Conservation (phyloP, 2,888 invertebrate genomes). For the Prosopocoilus inquinatus region DNA sequence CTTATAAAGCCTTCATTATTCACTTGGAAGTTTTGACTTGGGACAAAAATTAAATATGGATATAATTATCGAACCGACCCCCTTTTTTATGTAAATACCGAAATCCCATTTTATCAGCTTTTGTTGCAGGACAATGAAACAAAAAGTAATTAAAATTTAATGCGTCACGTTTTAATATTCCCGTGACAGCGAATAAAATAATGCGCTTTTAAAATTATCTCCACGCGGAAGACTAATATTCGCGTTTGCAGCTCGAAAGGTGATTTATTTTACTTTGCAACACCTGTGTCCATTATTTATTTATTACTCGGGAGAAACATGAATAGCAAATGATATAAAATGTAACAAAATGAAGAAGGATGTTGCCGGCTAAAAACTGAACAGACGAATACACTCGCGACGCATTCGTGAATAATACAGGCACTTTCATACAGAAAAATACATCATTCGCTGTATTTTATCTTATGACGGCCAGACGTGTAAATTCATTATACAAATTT, state of each 20-base stretch:
- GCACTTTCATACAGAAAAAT: background rate
- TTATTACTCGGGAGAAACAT: background rate
- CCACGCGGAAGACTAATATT: background rate
- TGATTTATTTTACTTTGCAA: conserved; percentile 3
- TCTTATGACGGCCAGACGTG: background rate
- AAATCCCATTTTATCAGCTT: too few species aligned
- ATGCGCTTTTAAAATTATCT: conserved; percentile 2
- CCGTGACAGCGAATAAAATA: background rate
- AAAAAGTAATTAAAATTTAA: too few species aligned
- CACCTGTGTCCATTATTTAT: conserved; percentile 5
- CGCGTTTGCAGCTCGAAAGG: conserved; percentile 1
- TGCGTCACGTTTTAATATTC: too few species aligned
- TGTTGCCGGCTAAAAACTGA: background rate
- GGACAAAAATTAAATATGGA: too few species aligned
- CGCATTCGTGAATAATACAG: background rate
- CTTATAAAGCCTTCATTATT: too few species aligned
- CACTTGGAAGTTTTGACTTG: too few species aligned
- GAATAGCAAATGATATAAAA: background rate
- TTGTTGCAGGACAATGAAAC: too few species aligned
- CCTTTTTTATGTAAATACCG: too few species aligned
- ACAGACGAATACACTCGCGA: background rate
- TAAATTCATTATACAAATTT: background rate
- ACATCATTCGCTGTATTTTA: background rate
- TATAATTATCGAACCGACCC: too few species aligned
- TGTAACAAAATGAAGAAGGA: conserved; percentile 1